Conservation (phyloP, 2,888 invertebrate species). For the Phyllotreta cruciferae region DNA sequence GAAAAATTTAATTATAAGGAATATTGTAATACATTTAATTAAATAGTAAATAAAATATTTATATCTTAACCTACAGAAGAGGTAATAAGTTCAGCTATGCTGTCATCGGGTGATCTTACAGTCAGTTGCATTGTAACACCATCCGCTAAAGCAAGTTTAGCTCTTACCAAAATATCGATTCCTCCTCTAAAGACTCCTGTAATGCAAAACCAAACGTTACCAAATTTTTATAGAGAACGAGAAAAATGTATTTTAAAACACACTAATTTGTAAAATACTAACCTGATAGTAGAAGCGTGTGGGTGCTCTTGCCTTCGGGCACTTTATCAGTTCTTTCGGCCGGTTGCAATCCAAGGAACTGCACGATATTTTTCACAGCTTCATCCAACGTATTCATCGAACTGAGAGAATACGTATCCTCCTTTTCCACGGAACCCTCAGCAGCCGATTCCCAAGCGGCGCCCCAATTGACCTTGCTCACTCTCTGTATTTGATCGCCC, state of each 20-base stretch:
- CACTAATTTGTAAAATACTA: conserved; percentile 30
- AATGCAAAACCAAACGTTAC: conserved; percentile 25
- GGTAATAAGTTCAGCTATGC: conserved; percentile 86
- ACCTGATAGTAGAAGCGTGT: conserved; percentile 83
- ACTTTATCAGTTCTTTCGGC: conserved; percentile 86
- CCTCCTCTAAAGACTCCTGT: conserved; percentile 88
- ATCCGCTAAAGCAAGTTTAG: conserved; percentile 80
- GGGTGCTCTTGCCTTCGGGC: conserved; percentile 81
- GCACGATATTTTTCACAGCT: conserved; percentile 82
- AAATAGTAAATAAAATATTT: neutral
- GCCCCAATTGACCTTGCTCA: conserved; percentile 76
- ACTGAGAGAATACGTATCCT: conserved; percentile 91
- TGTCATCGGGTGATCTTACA: conserved; percentile 84
- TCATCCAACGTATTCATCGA: conserved; percentile 80
- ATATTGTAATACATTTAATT: conserved; percentile 10
- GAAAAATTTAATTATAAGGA: conserved; percentile 1
- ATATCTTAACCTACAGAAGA: conserved; percentile 78
- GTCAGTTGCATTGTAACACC: conserved; percentile 95
- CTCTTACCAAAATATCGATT: conserved; percentile 84
- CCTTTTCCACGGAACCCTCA: conserved; percentile 70
- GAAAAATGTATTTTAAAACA: neutral
- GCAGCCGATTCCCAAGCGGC: conserved; percentile 76
- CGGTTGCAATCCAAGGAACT: conserved; percentile 84
- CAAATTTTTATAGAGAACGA: neutral
- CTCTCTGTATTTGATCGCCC: conserved; percentile 84